Base-by-base conservation (phyloP, 2,888 invertebrate genomes). In the Agrochola litura region DNA sequence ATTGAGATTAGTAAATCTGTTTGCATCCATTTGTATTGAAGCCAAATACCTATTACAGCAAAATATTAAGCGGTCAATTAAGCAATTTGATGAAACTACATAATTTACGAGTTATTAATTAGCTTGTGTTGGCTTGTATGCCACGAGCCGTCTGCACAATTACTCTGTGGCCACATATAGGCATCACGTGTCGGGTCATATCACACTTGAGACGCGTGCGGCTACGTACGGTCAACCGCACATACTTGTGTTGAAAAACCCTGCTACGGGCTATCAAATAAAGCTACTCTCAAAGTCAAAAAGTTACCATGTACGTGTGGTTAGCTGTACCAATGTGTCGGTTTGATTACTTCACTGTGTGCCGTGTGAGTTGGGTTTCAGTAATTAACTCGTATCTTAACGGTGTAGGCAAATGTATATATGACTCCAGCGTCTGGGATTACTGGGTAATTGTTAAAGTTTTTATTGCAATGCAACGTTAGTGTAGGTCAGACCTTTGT, bases 141-240 rank as follows among this genome's bases (percentile, higher is more conserved):
- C 52, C 66, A 49, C 46, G 75, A 73, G 83, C 85, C 76, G 71
- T 89, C 88, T 89, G 85, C 71, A 74, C 65, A 54, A 77, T 81
- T 90, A 90, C 52, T 92, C 92, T 91, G 77, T 92, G 91, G 74
- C 30, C 81, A 86, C 89, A 87, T 84, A 88, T 66, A 73, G 65
- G 69, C 80, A 79, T 92, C 93, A 93, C 93, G 92, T 94, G 94
- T 90, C 82, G 77, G 52, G 72, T 81, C 85, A 82, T 88, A 90
- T 92, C 93, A 94, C 92, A 91, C 90, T 82, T 85, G 84, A 84
- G 86, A 90, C 91, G 92, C 93, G 93, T 93, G 93, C 88, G 84
- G 86, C 87, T 54, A 14, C 37, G 78, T 79, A 79, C 54, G 1
- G 43, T 79, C 60, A 79, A 75, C 52, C 25, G 6, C 37, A 37